Percentiles rank a stretch among this genome's conserved stretches.
Evolutionary conservation across 2,797 vertebrate genomes (phyloP).

Genomic region (Galago senegalensis): DNA sequence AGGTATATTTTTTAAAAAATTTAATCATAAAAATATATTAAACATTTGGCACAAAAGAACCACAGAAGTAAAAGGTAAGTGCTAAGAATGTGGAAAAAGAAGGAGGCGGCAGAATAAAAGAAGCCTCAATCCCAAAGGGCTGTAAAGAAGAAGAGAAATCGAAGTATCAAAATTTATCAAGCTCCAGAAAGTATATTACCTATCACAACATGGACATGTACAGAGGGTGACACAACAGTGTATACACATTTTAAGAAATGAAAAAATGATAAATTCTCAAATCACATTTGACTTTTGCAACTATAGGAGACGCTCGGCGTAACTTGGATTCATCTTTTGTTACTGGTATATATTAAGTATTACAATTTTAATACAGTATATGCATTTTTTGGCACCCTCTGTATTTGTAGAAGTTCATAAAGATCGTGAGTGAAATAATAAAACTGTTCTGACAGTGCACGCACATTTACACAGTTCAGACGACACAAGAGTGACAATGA

Average conservation of each 20-base stretch:
- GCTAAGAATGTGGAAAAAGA: neutral
- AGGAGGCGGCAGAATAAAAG: neutral
- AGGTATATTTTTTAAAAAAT: neutral
- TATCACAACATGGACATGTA: neutral
- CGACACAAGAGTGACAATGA: neutral
- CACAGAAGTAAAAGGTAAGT: neutral
- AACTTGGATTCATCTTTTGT: no score
- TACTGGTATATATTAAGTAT: no score
- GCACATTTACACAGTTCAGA: neutral
- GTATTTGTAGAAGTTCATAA: conserved; percentile 21
- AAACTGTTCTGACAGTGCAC: neutral
- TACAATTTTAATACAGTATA: no score
- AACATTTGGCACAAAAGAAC: neutral
- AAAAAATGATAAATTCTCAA: no score
- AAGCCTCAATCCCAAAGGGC: neutral
- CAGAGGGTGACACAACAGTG: no score
- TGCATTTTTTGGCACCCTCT: no score
- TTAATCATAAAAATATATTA: neutral
- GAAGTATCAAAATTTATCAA: neutral
- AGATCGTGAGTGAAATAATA: neutral
- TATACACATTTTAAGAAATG: no score
- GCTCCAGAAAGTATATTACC: neutral
- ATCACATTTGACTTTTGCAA: no score
- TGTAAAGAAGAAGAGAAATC: neutral
- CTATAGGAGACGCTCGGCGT: no score